Evolutionary conservation across 1,140 invertebrate genomes (phyloP).

Genomic region (Bilobella aurantiaca): DNA sequence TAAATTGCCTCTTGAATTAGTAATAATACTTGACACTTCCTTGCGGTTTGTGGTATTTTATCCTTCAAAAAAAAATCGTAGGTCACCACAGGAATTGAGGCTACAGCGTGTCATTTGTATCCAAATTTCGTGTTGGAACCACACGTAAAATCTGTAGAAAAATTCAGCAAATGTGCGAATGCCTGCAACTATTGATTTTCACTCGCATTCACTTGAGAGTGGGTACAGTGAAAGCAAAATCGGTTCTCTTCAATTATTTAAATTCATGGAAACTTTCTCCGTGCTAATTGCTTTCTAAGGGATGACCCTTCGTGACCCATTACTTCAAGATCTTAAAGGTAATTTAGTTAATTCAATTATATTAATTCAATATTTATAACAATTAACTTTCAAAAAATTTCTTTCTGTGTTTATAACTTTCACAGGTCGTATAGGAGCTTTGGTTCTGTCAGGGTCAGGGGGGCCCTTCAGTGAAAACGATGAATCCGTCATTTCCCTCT

Average conservation of each 20-base stretch:
- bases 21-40: no score
- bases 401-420: conserved; percentile 4
- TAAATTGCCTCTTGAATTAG: no score
- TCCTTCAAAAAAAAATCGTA: no score
- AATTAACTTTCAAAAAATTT: no score
- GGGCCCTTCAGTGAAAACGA: conserved; percentile 23
- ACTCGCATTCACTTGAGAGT: no score
- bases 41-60: no score
- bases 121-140: no score
- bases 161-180: no score
- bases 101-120: no score
- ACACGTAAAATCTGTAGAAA: no score
- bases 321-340: conserved; percentile 32
- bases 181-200: not conserved
- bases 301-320: conserved; percentile 31
- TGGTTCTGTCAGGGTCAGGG: conserved; percentile 6
- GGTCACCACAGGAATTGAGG: no score
- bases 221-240: not conserved
- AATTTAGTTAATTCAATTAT: not conserved
- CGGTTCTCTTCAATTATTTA: not conserved
- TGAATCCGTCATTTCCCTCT: conserved; percentile 26
- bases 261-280: not conserved
- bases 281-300: not conserved
- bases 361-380: not conserved
- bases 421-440: conserved; percentile 18